Conservation (phyloP, 1,140 invertebrate species). For the Drosophila subpulchrella region DNA sequence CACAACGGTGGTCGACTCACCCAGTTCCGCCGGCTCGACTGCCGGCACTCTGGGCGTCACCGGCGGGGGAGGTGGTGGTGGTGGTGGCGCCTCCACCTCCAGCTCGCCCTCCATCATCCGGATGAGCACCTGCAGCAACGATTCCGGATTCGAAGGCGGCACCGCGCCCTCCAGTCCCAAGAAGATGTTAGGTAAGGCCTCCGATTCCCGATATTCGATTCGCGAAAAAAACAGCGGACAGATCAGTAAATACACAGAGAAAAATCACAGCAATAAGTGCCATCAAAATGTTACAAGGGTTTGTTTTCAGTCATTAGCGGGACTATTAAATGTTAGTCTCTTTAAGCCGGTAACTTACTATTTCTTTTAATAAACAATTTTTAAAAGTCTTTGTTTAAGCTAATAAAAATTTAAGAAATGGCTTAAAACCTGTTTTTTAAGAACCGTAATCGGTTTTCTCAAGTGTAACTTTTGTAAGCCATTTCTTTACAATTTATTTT, state of each 20-base stretch:
- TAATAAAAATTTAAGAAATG: no score
- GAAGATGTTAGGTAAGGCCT: conserved; percentile 83
- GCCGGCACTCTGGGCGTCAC: conserved; percentile 13
- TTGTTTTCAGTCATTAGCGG: no score
- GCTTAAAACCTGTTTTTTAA: no score
- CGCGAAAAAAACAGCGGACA: conserved; percentile 1
- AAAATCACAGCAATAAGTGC: not conserved
- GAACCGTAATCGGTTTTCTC: no score
- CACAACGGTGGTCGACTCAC: not conserved
- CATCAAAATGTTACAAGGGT: no score
- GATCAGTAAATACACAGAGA: conserved; percentile 13
- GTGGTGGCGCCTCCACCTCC: conserved; percentile 17
- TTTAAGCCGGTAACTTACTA: no score
- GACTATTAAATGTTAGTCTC: no score
- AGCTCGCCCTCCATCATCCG: conserved; percentile 73
- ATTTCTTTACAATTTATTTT: no score
- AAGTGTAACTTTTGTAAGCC: no score
- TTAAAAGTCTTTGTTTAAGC: no score
- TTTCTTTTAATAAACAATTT: no score
- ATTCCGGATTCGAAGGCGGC: conserved; percentile 84
- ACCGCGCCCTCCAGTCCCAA: conserved; percentile 84
- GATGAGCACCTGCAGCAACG: conserved; percentile 85
- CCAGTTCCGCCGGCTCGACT: conserved; percentile 7
- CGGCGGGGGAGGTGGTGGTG: not conserved
- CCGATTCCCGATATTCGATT: not conserved